Base-by-base conservation (phyloP, 2,888 invertebrate species). In the Acleris laterana region DNA sequence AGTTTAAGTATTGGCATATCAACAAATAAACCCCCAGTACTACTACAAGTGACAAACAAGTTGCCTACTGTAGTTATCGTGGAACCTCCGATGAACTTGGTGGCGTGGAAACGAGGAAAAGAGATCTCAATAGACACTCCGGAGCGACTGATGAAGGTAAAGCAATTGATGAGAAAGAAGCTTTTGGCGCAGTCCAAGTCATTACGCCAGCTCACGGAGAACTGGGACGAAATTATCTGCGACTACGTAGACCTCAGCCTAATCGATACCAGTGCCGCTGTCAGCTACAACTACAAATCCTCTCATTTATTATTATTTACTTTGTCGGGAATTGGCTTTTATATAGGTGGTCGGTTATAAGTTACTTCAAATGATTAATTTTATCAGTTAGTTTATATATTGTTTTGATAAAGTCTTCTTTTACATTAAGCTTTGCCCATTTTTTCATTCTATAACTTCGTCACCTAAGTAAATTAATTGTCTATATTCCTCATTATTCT, bases 191-290 rank as follows among this genome's bases (percentile, higher is more conserved):
- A 78, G 20, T 86, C 90, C 1, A 82, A 77, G 28, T 81, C 70
- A 63, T 84, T 90, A 9, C 81, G 82, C n/a, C 90, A 90, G 7
- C 80, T 91, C 2, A 87, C 87, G 0, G 84, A 87, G 17, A 82
- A 91, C 70, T 90, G 90, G 90, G 90, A 90, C 58, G 85, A 88
- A 1, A 69, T 85, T 71, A 76, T 92, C 5, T 92, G 92, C 69
- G 92, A 92, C 69, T 90, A 91, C 69, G 78, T 92, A 17, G 91
- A 92, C 63, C 73, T 83, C 48, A 71, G 83, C 0, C 70, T 89
- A n/a, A 67, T 84, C 3, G 73, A 79, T 7, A 70, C 53, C 42
- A 22, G 13, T 0, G 63, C 50, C 6, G 42, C 53, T 2, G 11
- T 28, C 22, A 16, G 28, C 28, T 28, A 17, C 28, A 38, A 19